A percentile compares a stretch with the other conserved stretches of the same genome.
Evolutionary conservation across 2,888 invertebrate species (phyloP).

Genomic region (Oligia strigilis): DNA sequence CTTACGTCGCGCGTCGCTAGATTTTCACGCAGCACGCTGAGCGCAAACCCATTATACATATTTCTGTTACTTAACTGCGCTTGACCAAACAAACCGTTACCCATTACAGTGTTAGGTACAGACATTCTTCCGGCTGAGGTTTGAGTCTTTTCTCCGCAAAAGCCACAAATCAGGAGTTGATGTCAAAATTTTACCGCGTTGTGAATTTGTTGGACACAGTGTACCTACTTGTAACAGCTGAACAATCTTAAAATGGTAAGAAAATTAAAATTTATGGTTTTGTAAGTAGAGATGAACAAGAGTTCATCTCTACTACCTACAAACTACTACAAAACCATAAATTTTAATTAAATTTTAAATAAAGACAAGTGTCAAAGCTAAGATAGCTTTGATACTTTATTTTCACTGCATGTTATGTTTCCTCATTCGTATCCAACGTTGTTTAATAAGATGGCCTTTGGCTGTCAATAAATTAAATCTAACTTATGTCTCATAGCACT

Average conservation of each 20-base stretch:
- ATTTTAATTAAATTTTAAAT: too few relatives aligned
- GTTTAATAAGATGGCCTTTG: too few relatives aligned
- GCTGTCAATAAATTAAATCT: too few relatives aligned
- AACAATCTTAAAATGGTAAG: not conserved
- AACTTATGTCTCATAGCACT: too few relatives aligned
- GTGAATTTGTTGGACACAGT: conserved; percentile 11
- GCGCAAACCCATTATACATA: conserved; percentile 40
- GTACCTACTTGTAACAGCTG: not conserved
- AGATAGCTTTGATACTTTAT: not conserved
- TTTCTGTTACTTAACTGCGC: conserved; percentile 40
- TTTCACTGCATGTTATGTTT: not conserved
- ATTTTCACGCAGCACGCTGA: conserved; percentile 27
- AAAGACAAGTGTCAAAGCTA: too few relatives aligned
- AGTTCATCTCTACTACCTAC: too few relatives aligned
- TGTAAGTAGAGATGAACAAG: not conserved
- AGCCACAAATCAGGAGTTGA: conserved; percentile 21
- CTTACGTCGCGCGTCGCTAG: conserved; percentile 1
- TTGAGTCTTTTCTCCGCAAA: conserved; percentile 11
- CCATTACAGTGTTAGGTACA: conserved; percentile 35
- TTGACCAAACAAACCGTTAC: conserved; percentile 52
- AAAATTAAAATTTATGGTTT: not conserved
- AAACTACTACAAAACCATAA: too few relatives aligned
- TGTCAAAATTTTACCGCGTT: conserved; percentile 16
- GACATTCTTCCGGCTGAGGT: conserved; percentile 27
- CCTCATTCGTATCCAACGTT: not conserved